Base-by-base conservation (phyloP, 2,797 vertebrate genomes). In the Phylloscopus collybita region DNA sequence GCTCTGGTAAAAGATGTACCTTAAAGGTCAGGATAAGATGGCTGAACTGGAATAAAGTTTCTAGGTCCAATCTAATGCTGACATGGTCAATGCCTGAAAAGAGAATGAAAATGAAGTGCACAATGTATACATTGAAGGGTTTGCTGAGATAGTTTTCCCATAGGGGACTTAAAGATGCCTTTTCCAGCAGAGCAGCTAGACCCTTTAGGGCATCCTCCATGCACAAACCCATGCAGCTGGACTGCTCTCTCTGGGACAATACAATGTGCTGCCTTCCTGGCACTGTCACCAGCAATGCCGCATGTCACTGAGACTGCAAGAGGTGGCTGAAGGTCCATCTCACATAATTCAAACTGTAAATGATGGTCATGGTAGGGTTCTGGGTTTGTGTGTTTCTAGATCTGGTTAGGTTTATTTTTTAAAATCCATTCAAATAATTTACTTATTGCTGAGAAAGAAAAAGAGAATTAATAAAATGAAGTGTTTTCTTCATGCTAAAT, bases 11-110 rank as follows among this genome's bases (percentile, higher is more conserved):
- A 61, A 66, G 9, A 66, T 9, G 12, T 98, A 99, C 99, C 99
- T 99, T 99, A 96, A 99, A 99, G 59, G 98, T 99, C 95, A 99
- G 96, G 80, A 99, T 98, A 70, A 99, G 98, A 76, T 99, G 99
- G 86, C 98, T 99, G 97, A 99, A 99, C 93, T 99, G 98, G 98
- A 99, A 99, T 82, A 99, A 87, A 5, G 98, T 97, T 97, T 99
- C 98, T 82, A 99, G 97, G 90, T 99, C 98, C 95, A 99, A 76
- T 91, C 97, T 97, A 95, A 99, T 98, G 96, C 98, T 99, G 97
- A 99, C 98, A 18, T 98, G 95, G 80, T 98, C 96, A 92, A 98
- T 6, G 32, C 98, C 98, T 98, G 95, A 71, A 96, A 96, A 94
- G 67, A 95, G 93, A 95, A 73, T 13, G 59, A 94, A 91, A 96